These are phyloP conservation scores for Anthrax anthrax DNA, from an alignment of 2,888 invertebrate species.

Conservation along the genomic window DNA sequence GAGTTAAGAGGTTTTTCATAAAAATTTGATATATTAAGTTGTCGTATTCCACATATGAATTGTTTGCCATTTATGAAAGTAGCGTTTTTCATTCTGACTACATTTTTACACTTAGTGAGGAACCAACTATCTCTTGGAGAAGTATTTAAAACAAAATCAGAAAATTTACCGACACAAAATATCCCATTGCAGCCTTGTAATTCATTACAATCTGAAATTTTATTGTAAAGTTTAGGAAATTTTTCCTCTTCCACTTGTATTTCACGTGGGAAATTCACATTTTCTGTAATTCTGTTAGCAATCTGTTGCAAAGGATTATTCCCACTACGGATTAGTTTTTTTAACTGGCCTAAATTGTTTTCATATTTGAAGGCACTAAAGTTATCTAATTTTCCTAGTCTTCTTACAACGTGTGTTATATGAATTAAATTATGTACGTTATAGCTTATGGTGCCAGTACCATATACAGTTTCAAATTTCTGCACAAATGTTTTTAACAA, in stretches of 20 bases:
- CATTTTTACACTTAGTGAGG: not conserved
- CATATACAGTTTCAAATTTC: constrained; percentile 10
- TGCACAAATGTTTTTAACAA: constrained; percentile 12
- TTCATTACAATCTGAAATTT: not conserved
- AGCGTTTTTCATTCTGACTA: not conserved
- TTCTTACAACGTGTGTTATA: constrained; percentile 9
- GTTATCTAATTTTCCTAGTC: constrained; percentile 7
- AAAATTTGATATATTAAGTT: not conserved
- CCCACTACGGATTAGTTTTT: constrained; percentile 8
- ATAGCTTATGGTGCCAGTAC: constrained; percentile 11
- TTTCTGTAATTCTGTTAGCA: constrained; percentile 10
- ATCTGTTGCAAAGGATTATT: constrained; percentile 11
- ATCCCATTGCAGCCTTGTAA: not conserved
- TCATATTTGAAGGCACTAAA: constrained; percentile 9
- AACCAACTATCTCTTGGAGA: not conserved
- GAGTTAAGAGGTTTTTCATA: constrained; percentile 7
- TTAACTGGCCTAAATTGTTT: not conserved
- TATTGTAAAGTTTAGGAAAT: not conserved
- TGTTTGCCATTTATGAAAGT: not conserved
- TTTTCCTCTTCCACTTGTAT: not conserved
- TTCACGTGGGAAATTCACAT: not conserved
- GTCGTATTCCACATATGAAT: not conserved
- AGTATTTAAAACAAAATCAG: constrained; percentile 1
- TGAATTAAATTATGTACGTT: constrained; percentile 14
- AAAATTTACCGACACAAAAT: constrained; percentile 8